Evolutionary conservation across 30 jellyfish, hydroid and myxozoan species (phyloP).

Genomic region (Haliclystus octoradiatus): DNA sequence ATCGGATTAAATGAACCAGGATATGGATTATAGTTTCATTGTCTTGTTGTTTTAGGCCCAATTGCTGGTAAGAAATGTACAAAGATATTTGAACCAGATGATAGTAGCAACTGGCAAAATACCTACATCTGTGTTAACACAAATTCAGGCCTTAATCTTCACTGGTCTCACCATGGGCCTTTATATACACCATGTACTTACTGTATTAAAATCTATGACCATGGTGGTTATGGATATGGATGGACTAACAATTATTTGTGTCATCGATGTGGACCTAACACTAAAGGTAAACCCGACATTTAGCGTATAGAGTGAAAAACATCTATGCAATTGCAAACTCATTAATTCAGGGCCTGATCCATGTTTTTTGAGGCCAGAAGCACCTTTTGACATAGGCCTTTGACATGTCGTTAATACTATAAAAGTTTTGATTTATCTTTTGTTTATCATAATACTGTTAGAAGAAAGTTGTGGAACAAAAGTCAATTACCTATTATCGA

Average conservation of each 20-base stretch:
- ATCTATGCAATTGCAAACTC: too few relatives aligned
- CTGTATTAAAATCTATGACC: background rate
- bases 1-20: too few relatives aligned
- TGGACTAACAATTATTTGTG: background rate
- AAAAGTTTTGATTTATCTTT: too few relatives aligned
- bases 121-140: background rate
- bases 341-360: too few relatives aligned
- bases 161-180: constrained; percentile 1
- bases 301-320: background rate
- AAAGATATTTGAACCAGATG: background rate
- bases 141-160: background rate
- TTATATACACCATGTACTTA: background rate
- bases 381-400: too few relatives aligned
- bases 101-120: background rate
- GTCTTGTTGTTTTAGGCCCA: too few relatives aligned
- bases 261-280: background rate
- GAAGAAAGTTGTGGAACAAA: too few relatives aligned
- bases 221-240: background rate
- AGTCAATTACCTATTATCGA: too few relatives aligned
- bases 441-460: too few relatives aligned
- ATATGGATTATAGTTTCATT: too few relatives aligned
- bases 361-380: too few relatives aligned
- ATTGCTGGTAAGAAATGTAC: background rate
- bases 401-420: too few relatives aligned
- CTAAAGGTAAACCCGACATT: background rate